A percentile compares a stretch with the other conserved stretches of the same genome.
Conservation (phyloP, 2,888 invertebrate species). For the Schrankia costaestrigalis region DNA sequence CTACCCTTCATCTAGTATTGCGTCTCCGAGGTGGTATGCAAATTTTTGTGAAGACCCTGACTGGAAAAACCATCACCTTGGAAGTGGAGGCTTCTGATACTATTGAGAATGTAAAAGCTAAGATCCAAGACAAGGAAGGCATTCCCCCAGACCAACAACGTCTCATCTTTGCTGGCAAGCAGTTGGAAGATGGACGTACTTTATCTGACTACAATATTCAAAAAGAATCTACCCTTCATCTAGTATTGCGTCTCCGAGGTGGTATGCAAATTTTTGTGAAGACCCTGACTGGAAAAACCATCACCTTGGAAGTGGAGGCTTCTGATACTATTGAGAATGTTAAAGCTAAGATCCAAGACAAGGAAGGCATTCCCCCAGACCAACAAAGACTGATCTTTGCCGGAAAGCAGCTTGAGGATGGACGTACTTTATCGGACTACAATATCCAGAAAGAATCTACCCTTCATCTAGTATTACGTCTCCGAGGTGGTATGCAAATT, state of each 20-base stretch:
- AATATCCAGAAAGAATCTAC: constrained; percentile 68
- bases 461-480: constrained; percentile 57
- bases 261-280: constrained; percentile 69
- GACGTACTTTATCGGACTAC: constrained; percentile 61
- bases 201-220: constrained; percentile 60
- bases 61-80: constrained; percentile 56
- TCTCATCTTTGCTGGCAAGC: constrained; percentile 57
- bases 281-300: constrained; percentile 57
- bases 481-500: constrained; percentile 62
- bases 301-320: constrained; percentile 54
- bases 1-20: constrained; percentile 51
- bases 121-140: constrained; percentile 64
- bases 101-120: constrained; percentile 65
- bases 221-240: constrained; percentile 54
- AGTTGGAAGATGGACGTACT: constrained; percentile 57
- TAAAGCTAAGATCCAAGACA: constrained; percentile 59
- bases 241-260: constrained; percentile 54
- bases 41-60: constrained; percentile 57
- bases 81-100: constrained; percentile 63
- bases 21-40: constrained; percentile 63
- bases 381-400: constrained; percentile 60
- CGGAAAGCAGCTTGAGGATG: constrained; percentile 63
- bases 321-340: constrained; percentile 64
- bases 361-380: constrained; percentile 61
- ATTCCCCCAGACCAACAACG: constrained; percentile 65